These are phyloP conservation scores for Chrysopilus asiliformis DNA, from an alignment of 2,888 invertebrate genomes.

Conservation along the genomic window DNA sequence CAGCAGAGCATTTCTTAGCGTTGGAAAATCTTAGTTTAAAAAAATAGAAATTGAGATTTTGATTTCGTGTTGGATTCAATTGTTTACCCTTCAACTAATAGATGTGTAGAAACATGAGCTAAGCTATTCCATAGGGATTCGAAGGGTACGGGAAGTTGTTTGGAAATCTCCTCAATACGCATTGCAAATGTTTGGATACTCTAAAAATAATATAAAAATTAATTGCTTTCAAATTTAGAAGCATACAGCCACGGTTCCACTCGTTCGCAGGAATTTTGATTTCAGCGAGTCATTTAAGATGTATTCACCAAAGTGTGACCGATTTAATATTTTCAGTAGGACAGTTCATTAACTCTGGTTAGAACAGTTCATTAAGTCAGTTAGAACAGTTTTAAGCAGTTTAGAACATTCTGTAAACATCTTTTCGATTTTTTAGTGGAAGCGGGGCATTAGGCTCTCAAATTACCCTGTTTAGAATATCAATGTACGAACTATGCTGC, in stretches of 20 bases:
- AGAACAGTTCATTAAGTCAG: no score
- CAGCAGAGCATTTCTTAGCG: constrained; percentile 88
- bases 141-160: constrained; percentile 55
- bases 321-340: no score
- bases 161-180: constrained; percentile 58
- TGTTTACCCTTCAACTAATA: constrained; percentile 76
- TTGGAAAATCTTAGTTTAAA: constrained; percentile 68
- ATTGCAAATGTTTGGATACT: constrained; percentile 57
- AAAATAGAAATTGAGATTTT: no score
- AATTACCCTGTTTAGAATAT: constrained; percentile 52
- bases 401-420: no score
- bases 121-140: constrained; percentile 76
- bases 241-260: no score
- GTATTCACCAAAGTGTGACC: neutral
- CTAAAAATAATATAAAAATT: constrained; percentile 18
- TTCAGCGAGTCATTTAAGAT: neutral
- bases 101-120: constrained; percentile 70
- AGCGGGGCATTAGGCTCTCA: no score
- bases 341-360: no score
- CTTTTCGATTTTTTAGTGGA: no score
- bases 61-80: neutral
- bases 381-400: no score
- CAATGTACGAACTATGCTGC: constrained; percentile 83
- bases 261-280: no score
- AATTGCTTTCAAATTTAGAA: no score